A percentile compares a stretch with the other conserved stretches of the same genome.
Conservation (phyloP, 2,797 vertebrate species). For the Sandelia bainsii region DNA sequence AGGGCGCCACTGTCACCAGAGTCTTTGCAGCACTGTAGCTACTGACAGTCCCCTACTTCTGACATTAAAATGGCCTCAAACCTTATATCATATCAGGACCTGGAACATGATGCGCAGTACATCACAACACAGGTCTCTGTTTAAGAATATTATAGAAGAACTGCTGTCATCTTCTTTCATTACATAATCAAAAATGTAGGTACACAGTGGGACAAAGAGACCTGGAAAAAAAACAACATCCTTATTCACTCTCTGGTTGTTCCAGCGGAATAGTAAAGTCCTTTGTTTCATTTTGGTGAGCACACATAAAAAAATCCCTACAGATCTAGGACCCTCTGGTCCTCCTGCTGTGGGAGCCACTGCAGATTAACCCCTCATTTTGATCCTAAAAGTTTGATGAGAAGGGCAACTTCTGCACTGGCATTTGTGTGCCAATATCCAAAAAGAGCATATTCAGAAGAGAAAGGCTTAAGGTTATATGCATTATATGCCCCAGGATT, state of each 20-base stretch:
- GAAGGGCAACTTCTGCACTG: constrained; percentile 47
- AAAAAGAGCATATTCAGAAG: neutral
- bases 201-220: constrained; percentile 38
- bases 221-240: constrained; percentile 24
- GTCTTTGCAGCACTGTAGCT: constrained; percentile 39
- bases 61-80: constrained; percentile 18
- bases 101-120: constrained; percentile 50
- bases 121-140: constrained; percentile 22
- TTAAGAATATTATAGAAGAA: constrained; percentile 41
- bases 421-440: constrained; percentile 12
- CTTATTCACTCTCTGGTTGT: neutral
- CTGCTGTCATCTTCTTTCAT: constrained; percentile 42
- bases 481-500: neutral
- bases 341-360: neutral
- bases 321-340: neutral
- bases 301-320: neutral
- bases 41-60: constrained; percentile 41
- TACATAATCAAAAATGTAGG: constrained; percentile 71
- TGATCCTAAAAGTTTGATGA: constrained; percentile 61
- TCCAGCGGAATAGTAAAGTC: neutral
- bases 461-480: neutral
- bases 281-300: constrained; percentile 22
- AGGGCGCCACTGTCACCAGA: constrained; percentile 50
- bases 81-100: constrained; percentile 9
- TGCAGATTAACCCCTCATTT: constrained; percentile 35